phyloP scores from a whole-genome alignment of 2,797 vertebrate species.

The Nannoperca australis region DNA sequence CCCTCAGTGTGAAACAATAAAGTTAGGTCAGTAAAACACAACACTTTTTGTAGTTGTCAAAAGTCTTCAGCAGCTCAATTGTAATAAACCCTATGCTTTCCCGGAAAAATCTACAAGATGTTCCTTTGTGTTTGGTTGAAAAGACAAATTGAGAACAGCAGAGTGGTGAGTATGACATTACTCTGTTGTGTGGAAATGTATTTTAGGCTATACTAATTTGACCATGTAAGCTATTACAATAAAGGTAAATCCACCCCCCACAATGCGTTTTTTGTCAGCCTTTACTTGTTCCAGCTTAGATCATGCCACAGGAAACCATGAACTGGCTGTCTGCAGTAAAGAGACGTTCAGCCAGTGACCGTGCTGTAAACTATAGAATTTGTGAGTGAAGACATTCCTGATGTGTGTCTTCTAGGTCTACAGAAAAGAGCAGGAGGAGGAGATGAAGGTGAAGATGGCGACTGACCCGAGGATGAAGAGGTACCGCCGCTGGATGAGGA shows the following conservation, averaged over 20 bases:
- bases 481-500: constrained; percentile 97
- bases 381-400: background rate
- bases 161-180: too few species aligned
- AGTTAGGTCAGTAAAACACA: background rate
- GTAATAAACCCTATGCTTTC: background rate
- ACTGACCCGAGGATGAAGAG: constrained; percentile 95
- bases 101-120: too few species aligned
- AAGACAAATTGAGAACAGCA: background rate
- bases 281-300: too few species aligned
- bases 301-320: background rate
- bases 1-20: too few species aligned
- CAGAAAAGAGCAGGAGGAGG: constrained; percentile 93
- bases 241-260: too few species aligned
- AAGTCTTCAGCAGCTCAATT: background rate
- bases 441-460: constrained; percentile 96
- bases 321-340: background rate
- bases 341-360: background rate
- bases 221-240: too few species aligned
- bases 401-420: constrained; percentile 82
- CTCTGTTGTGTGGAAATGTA: too few species aligned
- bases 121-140: background rate
- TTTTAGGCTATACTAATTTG: too few species aligned
- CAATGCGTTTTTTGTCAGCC: too few species aligned
- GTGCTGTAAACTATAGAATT: background rate
- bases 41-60: background rate